phyloP scores from a whole-genome alignment of 2,113 vertebrate genomes.

The Pangasianodon hypophthalmus region DNA sequence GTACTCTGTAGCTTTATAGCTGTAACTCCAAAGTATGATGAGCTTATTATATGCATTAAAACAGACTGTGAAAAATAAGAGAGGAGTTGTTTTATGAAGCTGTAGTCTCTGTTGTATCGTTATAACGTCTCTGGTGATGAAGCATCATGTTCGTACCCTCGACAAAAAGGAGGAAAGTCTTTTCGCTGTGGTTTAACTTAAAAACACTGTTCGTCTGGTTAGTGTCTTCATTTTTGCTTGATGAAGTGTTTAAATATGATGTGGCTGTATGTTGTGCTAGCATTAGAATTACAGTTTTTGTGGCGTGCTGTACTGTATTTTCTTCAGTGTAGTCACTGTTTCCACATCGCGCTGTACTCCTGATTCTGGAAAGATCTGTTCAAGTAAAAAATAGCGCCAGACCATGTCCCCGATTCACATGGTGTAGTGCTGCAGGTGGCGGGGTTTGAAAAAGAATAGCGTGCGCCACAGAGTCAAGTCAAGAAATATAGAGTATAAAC shows the following conservation, averaged over 20 bases:
- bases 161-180: not conserved
- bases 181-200: not conserved
- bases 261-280: not conserved
- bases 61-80: not conserved
- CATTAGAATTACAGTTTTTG: not conserved
- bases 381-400: not conserved
- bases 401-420: not conserved
- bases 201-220: not conserved
- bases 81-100: not conserved
- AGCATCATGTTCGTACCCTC: too few relatives aligned
- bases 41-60: not conserved
- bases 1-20: not conserved
- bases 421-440: not conserved
- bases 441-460: not conserved
- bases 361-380: not conserved
- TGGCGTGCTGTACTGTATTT: not conserved
- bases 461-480: not conserved
- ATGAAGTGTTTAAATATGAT: not conserved
- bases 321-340: not conserved
- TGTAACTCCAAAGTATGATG: not conserved
- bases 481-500: not conserved
- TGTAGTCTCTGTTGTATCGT: not conserved
- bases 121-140: not conserved
- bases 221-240: not conserved
- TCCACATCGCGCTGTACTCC: not conserved